A percentile compares a stretch with the other conserved stretches of the same genome.
phyloP scores from a whole-genome alignment of 2,888 invertebrate species.

The Hoplodrina blanda region DNA sequence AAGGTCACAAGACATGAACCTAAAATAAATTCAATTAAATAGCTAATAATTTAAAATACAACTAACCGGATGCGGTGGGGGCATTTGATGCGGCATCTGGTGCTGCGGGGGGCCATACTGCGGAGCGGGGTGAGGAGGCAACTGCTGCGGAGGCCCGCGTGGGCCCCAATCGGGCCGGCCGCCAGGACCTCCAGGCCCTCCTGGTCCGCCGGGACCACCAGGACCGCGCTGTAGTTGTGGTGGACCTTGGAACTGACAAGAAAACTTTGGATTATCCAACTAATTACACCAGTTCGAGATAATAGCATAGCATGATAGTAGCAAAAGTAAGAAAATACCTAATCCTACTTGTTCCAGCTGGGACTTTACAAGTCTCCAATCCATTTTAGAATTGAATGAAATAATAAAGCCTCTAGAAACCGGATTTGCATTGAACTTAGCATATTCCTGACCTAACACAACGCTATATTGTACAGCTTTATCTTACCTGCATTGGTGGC shows the following conservation, averaged over 20 bases:
- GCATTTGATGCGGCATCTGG: constrained; percentile 86
- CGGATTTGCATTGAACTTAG: not conserved
- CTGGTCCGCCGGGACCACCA: constrained; percentile 69
- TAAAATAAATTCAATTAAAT: too few species aligned
- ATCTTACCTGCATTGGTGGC: constrained; percentile 90
- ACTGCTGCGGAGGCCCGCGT: constrained; percentile 81
- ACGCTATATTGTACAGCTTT: not conserved
- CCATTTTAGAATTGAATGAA: not conserved
- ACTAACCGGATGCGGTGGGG: constrained; percentile 84
- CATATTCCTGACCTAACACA: not conserved
- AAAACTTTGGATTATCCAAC: not conserved
- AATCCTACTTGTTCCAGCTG: not conserved
- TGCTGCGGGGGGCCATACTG: constrained; percentile 87
- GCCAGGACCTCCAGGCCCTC: constrained; percentile 75
- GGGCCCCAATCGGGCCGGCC: constrained; percentile 85
- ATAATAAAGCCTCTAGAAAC: too few species aligned
- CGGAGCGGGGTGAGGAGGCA: constrained; percentile 84
- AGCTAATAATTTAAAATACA: not conserved
- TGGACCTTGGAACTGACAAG: constrained; percentile 82
- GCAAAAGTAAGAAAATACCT: not conserved
- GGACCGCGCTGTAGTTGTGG: constrained; percentile 81
- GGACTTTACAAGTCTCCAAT: not conserved
- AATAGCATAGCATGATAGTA: not conserved
- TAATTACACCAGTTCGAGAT: not conserved
- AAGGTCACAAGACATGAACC: too few species aligned